phyloP scores from a whole-genome alignment of 2,888 invertebrate genomes.

The Drosophila mayaguana region DNA sequence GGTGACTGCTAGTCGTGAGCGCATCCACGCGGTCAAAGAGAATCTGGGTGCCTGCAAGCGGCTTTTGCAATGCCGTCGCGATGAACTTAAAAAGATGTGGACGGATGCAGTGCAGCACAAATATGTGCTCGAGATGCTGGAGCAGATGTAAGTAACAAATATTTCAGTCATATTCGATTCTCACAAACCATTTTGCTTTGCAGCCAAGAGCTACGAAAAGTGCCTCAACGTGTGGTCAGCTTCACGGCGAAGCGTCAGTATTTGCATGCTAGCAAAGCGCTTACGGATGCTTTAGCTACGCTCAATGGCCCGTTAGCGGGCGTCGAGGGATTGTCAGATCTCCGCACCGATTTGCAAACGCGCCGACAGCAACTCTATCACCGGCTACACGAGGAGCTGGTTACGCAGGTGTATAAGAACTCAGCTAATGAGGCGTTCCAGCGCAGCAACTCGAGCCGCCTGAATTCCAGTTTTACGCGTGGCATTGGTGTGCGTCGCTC shows the following conservation, averaged over 20 bases:
- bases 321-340: conserved; percentile 93
- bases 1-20: conserved; percentile 91
- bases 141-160: conserved; percentile 88
- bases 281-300: conserved; percentile 89
- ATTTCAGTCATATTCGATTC: not conserved
- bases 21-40: conserved; percentile 91
- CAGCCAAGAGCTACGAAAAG: conserved; percentile 91
- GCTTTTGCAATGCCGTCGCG: conserved; percentile 94
- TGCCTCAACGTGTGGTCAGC: conserved; percentile 89
- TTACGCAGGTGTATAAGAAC: conserved; percentile 89
- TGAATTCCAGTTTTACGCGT: conserved; percentile 87
- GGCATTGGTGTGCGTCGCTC: conserved; percentile 87
- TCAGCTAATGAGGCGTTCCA: conserved; percentile 87
- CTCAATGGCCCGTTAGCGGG: conserved; percentile 91
- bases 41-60: conserved; percentile 93
- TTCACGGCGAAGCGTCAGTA: conserved; percentile 91
- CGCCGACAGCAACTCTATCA: conserved; percentile 88
- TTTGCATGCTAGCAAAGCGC: conserved; percentile 92
- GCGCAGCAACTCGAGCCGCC: conserved; percentile 88
- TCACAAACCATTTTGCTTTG: conserved; percentile 3
- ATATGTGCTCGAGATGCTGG: conserved; percentile 93
- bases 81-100: conserved; percentile 97
- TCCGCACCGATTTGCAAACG: conserved; percentile 90
- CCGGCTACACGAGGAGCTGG: conserved; percentile 89
- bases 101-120: conserved; percentile 98